Evolutionary conservation across 1,140 invertebrate genomes (phyloP).

Genomic region (Hypsibius dujardini): DNA sequence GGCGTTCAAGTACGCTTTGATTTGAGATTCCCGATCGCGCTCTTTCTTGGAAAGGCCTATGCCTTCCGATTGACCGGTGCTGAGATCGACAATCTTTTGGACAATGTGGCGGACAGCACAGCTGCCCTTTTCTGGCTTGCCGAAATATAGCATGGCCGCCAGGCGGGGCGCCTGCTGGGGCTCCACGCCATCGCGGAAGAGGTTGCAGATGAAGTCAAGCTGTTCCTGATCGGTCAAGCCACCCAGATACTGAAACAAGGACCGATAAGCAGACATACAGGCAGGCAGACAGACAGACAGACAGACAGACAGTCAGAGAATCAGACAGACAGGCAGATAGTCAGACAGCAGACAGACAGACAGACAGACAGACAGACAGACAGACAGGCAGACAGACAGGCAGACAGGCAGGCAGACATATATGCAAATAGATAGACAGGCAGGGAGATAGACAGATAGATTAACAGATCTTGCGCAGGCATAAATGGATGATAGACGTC

Average conservation of each 20-base stretch:
- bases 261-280: too few relatives aligned
- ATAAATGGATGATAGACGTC: too few relatives aligned
- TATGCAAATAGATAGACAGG: too few relatives aligned
- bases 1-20: constrained; percentile 14
- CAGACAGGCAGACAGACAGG: too few relatives aligned
- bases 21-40: neutral
- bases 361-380: too few relatives aligned
- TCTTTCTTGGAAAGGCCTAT: neutral
- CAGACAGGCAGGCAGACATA: too few relatives aligned
- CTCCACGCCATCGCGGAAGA: constrained; percentile 4
- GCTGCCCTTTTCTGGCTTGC: constrained; percentile 1
- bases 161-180: neutral
- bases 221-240: neutral
- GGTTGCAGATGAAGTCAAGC: neutral
- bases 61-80: neutral
- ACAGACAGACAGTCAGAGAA: too few relatives aligned
- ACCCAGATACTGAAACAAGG: neutral
- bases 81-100: neutral
- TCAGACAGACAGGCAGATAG: too few relatives aligned
- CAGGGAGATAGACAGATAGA: too few relatives aligned
- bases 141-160: constrained; percentile 5
- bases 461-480: too few relatives aligned
- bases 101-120: neutral
- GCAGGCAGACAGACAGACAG: too few relatives aligned
- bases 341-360: too few relatives aligned